Conservation (phyloP, 1,140 invertebrate genomes). For the Stegodyphus mimosarum region DNA sequence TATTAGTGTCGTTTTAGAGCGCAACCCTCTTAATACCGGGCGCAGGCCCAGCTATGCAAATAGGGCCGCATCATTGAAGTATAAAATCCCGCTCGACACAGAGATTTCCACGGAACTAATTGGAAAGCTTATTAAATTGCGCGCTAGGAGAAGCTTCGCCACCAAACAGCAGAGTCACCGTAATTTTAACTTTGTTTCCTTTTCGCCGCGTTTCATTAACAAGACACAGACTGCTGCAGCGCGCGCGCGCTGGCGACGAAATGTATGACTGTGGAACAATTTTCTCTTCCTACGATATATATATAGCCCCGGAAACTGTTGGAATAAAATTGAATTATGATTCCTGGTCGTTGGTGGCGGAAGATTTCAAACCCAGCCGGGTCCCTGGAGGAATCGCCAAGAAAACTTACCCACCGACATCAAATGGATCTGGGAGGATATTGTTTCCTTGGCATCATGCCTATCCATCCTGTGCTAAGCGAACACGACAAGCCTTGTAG, state of each 20-base stretch:
- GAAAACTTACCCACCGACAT: neutral
- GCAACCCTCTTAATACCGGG: neutral
- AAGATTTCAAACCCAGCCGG: neutral
- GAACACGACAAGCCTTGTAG: neutral
- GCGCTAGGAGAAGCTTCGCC: neutral
- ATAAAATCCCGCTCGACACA: slow-evolving; percentile 19
- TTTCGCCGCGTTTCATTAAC: slow-evolving; percentile 28
- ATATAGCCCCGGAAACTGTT: neutral
- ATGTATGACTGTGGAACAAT: neutral
- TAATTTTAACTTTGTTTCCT: slow-evolving; percentile 40
- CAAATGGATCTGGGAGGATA: slow-evolving; percentile 3
- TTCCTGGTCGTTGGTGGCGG: slow-evolving; percentile 1
- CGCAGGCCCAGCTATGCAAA: neutral
- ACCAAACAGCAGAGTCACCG: neutral
- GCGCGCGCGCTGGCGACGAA: neutral
- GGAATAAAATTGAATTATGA: slow-evolving; percentile 39
- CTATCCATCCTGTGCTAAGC: neutral
- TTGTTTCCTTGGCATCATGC: neutral
- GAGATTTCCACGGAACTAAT: slow-evolving; percentile 28
- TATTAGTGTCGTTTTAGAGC: slow-evolving; percentile 32
- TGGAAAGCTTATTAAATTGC: slow-evolving; percentile 45
- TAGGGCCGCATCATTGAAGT: slow-evolving; percentile 18
- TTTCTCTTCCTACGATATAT: neutral
- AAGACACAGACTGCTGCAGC: slow-evolving; percentile 9
- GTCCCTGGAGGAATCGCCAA: neutral